Evolutionary conservation across 1,140 invertebrate genomes (phyloP), one percentile per base, ranked within the genome.

Genomic region (Caenorhabditis remanei): DNA sequence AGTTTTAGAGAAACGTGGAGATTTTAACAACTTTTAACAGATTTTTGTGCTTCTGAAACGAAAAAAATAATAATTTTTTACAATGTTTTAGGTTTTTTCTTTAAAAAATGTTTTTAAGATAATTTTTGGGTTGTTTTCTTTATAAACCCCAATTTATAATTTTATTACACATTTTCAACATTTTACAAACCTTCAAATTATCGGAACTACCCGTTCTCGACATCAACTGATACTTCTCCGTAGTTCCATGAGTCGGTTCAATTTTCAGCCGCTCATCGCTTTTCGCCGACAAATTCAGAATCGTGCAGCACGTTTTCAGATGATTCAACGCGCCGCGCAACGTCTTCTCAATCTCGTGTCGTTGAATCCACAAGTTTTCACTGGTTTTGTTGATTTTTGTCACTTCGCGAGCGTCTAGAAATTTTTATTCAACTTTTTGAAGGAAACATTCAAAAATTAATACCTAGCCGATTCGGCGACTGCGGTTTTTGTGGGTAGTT

Each of bases 181-280:
- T 32, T 32, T 32, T 2, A 32, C 32, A 32, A 32, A 75, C 67
- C 24, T 79, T 79, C 19, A 79, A 40, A 50, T 50, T 79, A 53
- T 79, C 71, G 14, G 71, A 79, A 53, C 46, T 79, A 13, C 71
- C 71, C 8, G 71, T 79, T 79, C 71, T 79, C n/a, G 46, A 50
- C 71, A 79, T 50, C 19, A 79, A 24, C n/a, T 79, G 71, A 79
- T 79, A 56, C n/a, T 83, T 71, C 48, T 87, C 86, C 2, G 71
- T 65, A 2, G 21, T 71, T 53, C 65, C 55, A 53, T 87, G 86
- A 43, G n/a, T 87, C 1, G 65, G 2, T 6, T 71, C 13, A 24
- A 87, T 71, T 11, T 55, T 41, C 11, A 87, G 48, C 9, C 79
- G 53, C 19, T 84, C 75, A 55, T 87, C 86, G 13, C 50, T 41